Base-by-base conservation (phyloP, 92 coral and sea anemone species). In the Zoanthus gigantus region DNA sequence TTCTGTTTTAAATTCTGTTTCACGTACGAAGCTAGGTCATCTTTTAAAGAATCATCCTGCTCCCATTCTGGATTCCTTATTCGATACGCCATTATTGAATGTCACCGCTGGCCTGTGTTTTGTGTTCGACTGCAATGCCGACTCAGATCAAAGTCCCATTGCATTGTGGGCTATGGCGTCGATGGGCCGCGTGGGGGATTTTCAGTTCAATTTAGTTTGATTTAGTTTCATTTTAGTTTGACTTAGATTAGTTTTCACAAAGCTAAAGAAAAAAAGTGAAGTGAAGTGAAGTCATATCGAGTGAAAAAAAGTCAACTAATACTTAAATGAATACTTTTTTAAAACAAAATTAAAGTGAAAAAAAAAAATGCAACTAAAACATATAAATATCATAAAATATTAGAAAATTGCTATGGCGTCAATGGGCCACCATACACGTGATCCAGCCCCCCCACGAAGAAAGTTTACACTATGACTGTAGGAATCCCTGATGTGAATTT, bases 41-140 rank as follows among this genome's bases (percentile, higher is more conserved):
- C 74, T 69, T 69, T 69, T 69, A 69, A 69, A 69, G 74, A 69
- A 23, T 69, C 73, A 28, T 68, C 42, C 73, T 68, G 23, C 23
- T 23, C 23, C 23, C 23, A 23, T 23, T 23, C 31, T 66, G 72
- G 72, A n/a, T 66, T 66, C 31, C 72, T 66, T 66, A 66, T 66
- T 18, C 74, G 42, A 18, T 28, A 28, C 3, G 9, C 37, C 74
- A 6, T 8, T 23, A 37, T 37, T 72, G 78, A 73, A 73, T 18
- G 78, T 73, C 13, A 42, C 54, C 78, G 56, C 78, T 73, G 28
- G 56, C 74, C 58, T 53, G 58, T 53, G 58, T 53, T 53, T 6
- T 53, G 58, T 53, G 58, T 53, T 53, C 58, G 58, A 6, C 2
- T 53, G 58, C 58, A 53, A 13, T 53, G 10, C 58, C 58, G 9